Percentiles rank a stretch among this genome's conserved stretches.
phyloP scores from a whole-genome alignment of 2,113 vertebrate species.

The human region DNA sequence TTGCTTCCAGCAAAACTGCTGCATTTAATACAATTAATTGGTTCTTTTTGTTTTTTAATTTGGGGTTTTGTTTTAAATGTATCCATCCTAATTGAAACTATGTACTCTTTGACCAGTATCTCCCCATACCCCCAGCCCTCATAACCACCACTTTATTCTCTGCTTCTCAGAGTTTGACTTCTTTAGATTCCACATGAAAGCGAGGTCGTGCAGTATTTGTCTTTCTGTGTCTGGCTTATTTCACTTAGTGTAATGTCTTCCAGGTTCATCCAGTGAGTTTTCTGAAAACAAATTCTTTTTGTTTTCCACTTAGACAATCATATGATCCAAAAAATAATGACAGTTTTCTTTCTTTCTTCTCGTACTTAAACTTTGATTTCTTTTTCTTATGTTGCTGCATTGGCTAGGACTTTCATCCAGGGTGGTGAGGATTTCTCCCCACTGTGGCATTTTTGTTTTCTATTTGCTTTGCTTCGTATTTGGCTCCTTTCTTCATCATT shows the following conservation, averaged over 20 bases:
- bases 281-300: not conserved
- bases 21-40: not conserved
- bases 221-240: not conserved
- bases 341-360: not conserved
- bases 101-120: not conserved
- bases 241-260: not conserved
- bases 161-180: not conserved
- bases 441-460: no score
- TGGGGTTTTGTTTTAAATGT: not conserved
- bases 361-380: no score
- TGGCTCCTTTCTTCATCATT: not conserved
- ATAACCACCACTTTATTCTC: not conserved
- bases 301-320: not conserved
- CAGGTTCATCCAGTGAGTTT: not conserved
- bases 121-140: not conserved
- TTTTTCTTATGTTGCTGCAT: no score
- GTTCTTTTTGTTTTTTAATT: not conserved
- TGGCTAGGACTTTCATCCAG: fast-evolving
- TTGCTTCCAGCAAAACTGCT: not conserved
- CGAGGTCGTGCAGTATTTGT: not conserved
- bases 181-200: no score
- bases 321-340: not conserved
- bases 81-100: not conserved
- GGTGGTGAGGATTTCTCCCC: not conserved
- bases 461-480: not conserved